Base-by-base conservation (phyloP, 2,797 vertebrate genomes). In the Falco novaeseelandiae region DNA sequence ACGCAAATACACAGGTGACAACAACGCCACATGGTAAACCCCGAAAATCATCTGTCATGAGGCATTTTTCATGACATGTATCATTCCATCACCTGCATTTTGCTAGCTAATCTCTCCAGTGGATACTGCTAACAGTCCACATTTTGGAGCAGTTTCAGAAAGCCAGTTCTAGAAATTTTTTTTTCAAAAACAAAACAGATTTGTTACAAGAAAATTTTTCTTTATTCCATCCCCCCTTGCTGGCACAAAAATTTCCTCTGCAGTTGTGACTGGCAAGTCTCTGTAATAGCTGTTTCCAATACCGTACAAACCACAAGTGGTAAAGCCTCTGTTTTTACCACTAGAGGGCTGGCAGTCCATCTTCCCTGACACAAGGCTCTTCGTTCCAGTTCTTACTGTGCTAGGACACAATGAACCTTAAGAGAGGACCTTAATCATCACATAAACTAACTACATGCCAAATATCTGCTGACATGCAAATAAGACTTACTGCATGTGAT, bases 401-500 rank as follows among this genome's bases (percentile, higher is more conserved):
- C 23, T 26, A 14, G 32, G 26, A 77, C 19, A 51, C 32, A 81
- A 4, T 0, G 10, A 92, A 29, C 44, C 52, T 89, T 14, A 32
- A 55, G 20, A 78, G 16, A n/a, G 1, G 6, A 26, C 44, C 21
- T 55, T 55, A 70, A 63, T 19, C 15, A 55, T 63, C 40, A 61
- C n/a, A 70, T 34, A 78, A 83, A 62, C 23, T 26, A 10, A 72
- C 27, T 27, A 25, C 1, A 70, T 16, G 17, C 9, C 16, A 32
- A 81, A 48, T 8, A 27, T 21, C 54, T 63, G 10, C 27, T 54
- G 29, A 66, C 92, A 72, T 29, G 16, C 18, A 44, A 65, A 63
- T 1, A 55, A 21, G 71, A 99, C 99, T 99, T 98, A 99, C 99
- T 61, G 98, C 97, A 87, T 99, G 98, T 65, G 99, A 97, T 14